Base-by-base conservation (phyloP, 2,888 invertebrate genomes). In the Drosophila borealis region DNA sequence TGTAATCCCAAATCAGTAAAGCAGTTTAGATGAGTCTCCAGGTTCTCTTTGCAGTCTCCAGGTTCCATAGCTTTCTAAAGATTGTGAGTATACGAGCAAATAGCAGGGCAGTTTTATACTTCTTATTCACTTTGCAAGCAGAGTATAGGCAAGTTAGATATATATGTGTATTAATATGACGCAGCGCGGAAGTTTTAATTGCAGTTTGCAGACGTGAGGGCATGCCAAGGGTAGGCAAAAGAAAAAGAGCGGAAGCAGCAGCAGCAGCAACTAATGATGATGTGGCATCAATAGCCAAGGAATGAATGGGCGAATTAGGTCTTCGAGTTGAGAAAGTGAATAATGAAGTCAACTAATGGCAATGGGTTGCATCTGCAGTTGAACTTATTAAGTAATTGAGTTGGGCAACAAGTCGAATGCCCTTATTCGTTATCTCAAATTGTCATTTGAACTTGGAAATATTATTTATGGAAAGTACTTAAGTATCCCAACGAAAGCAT, bases 181-280 rank as follows among this genome's bases (percentile, higher is more conserved):
- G 77, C 77, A 88, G 66, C 56, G 56, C 88, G 83, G 83, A 83
- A 80, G 78, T 82, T 80, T 77, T 82, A 86, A 86, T 82, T 77
- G 78, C 83, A 70, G 33, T 68, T 74, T 60, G 64, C 14, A 65
- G 48, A 55, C 48, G 46, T 34, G 19, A 48, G 19, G 37, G 44
- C 19, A 63, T 36, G 13, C 21, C 13, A 49, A 14, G 39, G 39
- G 55, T 14, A 6, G 17, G 10, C 39, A 29, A 29, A 17, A 14
- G 46, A 10, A 36, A 19, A 25, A 21, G 19, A 63, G 44, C 64
- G 37, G 55, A 67, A 55, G 36, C 19, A 48, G n/a, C 14, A 51
- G 36, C 0, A 14, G 17, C 8, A 53, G 41, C 19, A 53, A 41
- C 33, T 54, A 42, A 21, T 36, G 42, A 25, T 29, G 17, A 44